Evolutionary conservation across 2,888 invertebrate genomes (phyloP), one percentile per base, ranked within the genome.

Genomic region (Clanis bilineata): DNA sequence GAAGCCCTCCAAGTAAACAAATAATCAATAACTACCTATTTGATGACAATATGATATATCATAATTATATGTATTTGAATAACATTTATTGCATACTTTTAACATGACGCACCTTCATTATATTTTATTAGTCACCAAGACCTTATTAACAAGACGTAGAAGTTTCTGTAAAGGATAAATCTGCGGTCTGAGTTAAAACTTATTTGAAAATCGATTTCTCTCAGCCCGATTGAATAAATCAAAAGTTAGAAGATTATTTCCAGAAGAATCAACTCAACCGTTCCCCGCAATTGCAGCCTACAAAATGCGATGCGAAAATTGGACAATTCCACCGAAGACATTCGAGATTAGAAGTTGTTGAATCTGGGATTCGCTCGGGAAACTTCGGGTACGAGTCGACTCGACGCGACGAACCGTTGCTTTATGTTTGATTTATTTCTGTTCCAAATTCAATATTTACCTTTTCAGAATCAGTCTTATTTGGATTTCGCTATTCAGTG

Each of bases 371-470:
- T 39, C 39, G n/a, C 51, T 38, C 0, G 23, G 23, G 25, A 58
- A 58, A 58, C 58, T 51, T 58, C 3, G 25, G 18, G 47, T n/a
- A 36, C 36, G 44, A 45, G n/a, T n/a, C 36, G 36, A 15, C 45
- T 45, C 9, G n/a, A 10, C 36, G 18, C 18, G 18, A 12, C 18
- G 23, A 6, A 25, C 38, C 25, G 47, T 58, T 45, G 38, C 51
- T 58, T 57, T 51, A 22, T 62, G 43, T 59, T 58, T 58, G 62
- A 64, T 67, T 69, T 69, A 66, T 64, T 64, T 59, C 62, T 66
- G 57, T 61, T 63, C 57, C 58, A 55, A 63, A 60, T 57, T 57
- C 28, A 28, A 25, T 57, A 43, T 57, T 41, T 21, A 43, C 43
- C 28, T 57, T 36, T 57, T 36, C 32, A 12, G 45, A 18, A n/a